Evolutionary conservation across 2,888 invertebrate genomes (phyloP).

Genomic region (Phorcus lineatus): DNA sequence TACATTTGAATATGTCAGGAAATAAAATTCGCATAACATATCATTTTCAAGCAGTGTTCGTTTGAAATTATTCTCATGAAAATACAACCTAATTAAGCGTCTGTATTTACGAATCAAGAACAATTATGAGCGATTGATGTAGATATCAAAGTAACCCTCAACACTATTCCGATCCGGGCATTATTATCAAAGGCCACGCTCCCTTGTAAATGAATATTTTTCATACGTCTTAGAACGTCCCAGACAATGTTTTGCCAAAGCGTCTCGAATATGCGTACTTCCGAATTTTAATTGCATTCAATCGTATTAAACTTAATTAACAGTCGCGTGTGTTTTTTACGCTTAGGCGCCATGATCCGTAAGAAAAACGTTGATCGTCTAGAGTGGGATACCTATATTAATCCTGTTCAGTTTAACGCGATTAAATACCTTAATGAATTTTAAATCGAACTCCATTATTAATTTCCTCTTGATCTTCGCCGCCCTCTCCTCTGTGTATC

Average conservation of each 20-base stretch:
- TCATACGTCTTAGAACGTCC: neutral
- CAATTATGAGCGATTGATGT: too few species aligned
- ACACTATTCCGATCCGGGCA: too few species aligned
- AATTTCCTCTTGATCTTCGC: neutral
- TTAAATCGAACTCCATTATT: slow-evolving; percentile 1
- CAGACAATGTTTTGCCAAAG: neutral
- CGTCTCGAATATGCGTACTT: neutral
- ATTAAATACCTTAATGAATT: slow-evolving; percentile 8
- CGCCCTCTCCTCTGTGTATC: neutral
- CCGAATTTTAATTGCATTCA: slow-evolving; percentile 9
- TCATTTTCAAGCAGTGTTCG: too few species aligned
- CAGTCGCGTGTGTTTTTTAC: slow-evolving; percentile 16
- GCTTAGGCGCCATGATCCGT: neutral
- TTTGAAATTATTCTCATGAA: too few species aligned
- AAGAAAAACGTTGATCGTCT: slow-evolving; percentile 10
- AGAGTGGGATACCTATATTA: neutral
- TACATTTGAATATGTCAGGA: too few species aligned
- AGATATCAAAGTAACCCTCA: too few species aligned
- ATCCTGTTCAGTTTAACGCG: neutral
- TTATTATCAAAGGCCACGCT: neutral
- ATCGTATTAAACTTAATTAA: neutral
- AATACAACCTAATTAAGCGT: too few species aligned
- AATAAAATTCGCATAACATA: too few species aligned
- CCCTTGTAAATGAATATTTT: neutral
- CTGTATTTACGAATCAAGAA: too few species aligned